These are phyloP conservation scores for Corydoras maculifer DNA, from an alignment of 2,113 vertebrate species.

Conservation along the genomic window DNA sequence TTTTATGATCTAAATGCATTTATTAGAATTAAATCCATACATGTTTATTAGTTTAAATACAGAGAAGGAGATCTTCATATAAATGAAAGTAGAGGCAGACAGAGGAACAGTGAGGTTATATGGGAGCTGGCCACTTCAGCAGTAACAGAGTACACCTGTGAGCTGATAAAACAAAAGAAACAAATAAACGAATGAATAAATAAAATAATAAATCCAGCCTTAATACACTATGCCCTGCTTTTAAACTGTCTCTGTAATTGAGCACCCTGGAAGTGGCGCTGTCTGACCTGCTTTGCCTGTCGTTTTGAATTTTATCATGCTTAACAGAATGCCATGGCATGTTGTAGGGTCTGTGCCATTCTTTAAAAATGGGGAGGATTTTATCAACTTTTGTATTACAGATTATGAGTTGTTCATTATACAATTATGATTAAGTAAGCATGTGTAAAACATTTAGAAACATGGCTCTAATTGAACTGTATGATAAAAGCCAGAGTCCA, in stretches of 20 bases:
- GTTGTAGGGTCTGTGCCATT: background rate
- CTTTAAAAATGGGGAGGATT: background rate
- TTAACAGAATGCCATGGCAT: background rate
- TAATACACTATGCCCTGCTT: conserved; percentile 10
- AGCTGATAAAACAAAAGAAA: too few species aligned
- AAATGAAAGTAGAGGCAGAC: conserved; percentile 24
- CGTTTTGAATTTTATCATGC: conserved; percentile 16
- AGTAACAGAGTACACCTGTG: conserved; percentile 8
- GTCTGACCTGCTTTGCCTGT: conserved; percentile 17
- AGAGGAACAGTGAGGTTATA: conserved; percentile 29
- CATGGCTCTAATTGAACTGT: conserved; percentile 39
- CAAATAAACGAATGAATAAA: too few species aligned
- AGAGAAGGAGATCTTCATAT: conserved; percentile 27
- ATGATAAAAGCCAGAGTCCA: conserved; percentile 41
- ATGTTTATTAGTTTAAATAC: conserved; percentile 24
- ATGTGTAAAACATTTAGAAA: conserved; percentile 24
- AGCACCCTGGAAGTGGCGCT: conserved; percentile 29
- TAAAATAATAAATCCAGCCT: background rate
- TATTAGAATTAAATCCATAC: conserved; percentile 1
- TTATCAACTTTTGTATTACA: conserved; percentile 13
- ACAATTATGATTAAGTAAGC: conserved; percentile 44
- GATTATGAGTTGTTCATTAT: conserved; percentile 41
- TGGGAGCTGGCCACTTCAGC: conserved; percentile 24
- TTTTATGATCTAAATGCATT: too few species aligned
- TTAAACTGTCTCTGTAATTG: conserved; percentile 21